Percentiles rank a stretch among this genome's conserved stretches.
These are phyloP conservation scores for Probosciger aterrimus DNA, from an alignment of 2,113 vertebrate species.

Conservation along the genomic window DNA sequence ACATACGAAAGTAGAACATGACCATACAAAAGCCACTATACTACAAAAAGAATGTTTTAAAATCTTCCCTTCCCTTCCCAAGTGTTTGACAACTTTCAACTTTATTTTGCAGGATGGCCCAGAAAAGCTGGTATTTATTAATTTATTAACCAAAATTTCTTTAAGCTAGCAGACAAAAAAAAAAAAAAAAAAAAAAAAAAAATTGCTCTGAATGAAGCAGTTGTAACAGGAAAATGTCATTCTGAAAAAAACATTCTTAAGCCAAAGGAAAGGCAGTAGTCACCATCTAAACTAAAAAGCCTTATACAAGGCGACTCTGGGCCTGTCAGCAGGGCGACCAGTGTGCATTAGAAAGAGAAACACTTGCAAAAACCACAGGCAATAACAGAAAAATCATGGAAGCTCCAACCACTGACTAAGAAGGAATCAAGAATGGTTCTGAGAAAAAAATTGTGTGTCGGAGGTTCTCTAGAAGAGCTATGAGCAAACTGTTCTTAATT, in stretches of 20 bases:
- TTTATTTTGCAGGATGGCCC: background rate
- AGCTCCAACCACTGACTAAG: background rate
- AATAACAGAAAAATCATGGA: background rate
- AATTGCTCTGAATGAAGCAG: background rate
- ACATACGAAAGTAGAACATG: background rate
- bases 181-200: background rate
- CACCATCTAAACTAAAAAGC: background rate
- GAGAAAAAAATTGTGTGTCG: fast-evolving
- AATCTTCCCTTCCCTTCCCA: background rate
- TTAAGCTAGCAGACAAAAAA: background rate
- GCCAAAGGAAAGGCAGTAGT: background rate
- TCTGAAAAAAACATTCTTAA: background rate
- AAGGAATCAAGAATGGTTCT: background rate
- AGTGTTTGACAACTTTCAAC: background rate
- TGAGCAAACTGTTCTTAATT: background rate
- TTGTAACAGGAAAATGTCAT: background rate
- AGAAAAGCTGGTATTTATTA: background rate
- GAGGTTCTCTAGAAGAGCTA: background rate
- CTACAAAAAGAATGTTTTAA: background rate
- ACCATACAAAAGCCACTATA: background rate
- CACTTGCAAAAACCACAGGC: background rate
- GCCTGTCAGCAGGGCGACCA: background rate
- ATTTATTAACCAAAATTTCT: background rate
- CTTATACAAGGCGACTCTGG: background rate
- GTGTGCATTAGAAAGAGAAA: background rate